Evolutionary conservation across 35 echinoderm and acorn worm species (phyloP), one percentile per base, ranked within the genome.

Genomic region (Strongylocentrotus purpuratus): DNA sequence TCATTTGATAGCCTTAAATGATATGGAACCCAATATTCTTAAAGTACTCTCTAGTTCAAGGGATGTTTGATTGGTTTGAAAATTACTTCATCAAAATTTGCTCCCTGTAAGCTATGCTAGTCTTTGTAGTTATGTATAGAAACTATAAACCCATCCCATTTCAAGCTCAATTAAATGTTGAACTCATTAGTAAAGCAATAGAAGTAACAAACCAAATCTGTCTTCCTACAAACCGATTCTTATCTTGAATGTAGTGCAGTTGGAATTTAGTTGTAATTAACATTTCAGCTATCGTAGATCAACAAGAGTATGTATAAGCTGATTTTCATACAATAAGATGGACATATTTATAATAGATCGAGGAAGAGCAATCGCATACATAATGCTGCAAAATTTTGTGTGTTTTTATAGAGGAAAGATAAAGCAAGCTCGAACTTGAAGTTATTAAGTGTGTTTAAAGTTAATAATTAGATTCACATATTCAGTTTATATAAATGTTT

Each of bases 201-300:
- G 65, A 78, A n/a, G 65, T 78, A 78, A 78, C 65, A 78, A 78
- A 78, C 65, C 65, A 78, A 78, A 78, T 78, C 65, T 70, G 61
- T 70, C 52, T 78, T 78, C 18, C 28, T 78, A 7, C 25, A 78
- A 78, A 8, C 65, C 28, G 4, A 28, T n/a, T 78, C 28, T 78
- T 78, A 78, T 78, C 20, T 28, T 78, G 65, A 78, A 22, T 28
- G 25, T 28, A n/a, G 7, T 78, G 4, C 22, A 78, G 65, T 7
- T 78, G n/a, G 65, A 78, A 28, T 28, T 7, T 22, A 78, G 22
- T n/a, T 78, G 22, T 78, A 78, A 78, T 78, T 59, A 59, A 59
- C 52, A 31, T n/a, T 28, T 78, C 18, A 78, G 65, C 15, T 22
- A 28, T 2, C 15, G 22, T 4, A 78, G 20, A 7, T 78, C 7